These are phyloP conservation scores for Mormyrops attenuatus DNA, from an alignment of 2,797 vertebrate genomes.

Conservation along the genomic window DNA sequence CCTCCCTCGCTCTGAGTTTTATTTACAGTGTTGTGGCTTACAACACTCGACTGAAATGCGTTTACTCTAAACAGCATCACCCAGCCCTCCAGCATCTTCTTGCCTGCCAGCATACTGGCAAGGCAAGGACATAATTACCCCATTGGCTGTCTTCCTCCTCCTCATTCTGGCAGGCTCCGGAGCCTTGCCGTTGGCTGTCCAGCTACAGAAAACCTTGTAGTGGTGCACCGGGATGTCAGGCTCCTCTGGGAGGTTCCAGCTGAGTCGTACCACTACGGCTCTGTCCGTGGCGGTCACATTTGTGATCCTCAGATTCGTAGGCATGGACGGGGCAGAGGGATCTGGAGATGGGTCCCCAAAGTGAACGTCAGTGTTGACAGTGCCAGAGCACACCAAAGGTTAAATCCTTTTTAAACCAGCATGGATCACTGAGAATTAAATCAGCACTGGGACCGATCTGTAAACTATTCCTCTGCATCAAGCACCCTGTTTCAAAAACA, in stretches of 20 bases:
- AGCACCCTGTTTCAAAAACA: not conserved
- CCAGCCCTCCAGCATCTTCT: not conserved
- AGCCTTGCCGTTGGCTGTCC: conserved; percentile 59
- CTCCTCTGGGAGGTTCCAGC: conserved; percentile 69
- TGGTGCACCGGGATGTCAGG: conserved; percentile 81
- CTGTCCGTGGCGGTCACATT: conserved; percentile 69
- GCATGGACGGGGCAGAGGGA: conserved; percentile 71
- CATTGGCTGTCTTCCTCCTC: conserved; percentile 73
- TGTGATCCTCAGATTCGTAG: conserved; percentile 66
- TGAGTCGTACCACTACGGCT: conserved; percentile 57
- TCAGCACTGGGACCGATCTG: conserved; percentile 3
- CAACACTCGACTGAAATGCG: conserved; percentile 17
- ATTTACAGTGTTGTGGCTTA: conserved; percentile 39
- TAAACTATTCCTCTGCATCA: not conserved
- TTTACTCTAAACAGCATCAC: conserved; percentile 3
- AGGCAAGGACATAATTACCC: conserved; percentile 54
- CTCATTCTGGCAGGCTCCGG: conserved; percentile 68
- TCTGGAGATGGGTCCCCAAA: conserved; percentile 55
- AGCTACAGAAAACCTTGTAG: conserved; percentile 87
- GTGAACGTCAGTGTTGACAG: not conserved
- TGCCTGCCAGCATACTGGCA: not conserved
- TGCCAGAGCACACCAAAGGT: not conserved
- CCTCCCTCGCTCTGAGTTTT: conserved; percentile 33
- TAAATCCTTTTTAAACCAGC: not conserved
- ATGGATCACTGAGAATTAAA: conserved; percentile 8